Evolutionary conservation across 2,113 vertebrate genomes (phyloP).

Genomic region (Labeo catla): DNA sequence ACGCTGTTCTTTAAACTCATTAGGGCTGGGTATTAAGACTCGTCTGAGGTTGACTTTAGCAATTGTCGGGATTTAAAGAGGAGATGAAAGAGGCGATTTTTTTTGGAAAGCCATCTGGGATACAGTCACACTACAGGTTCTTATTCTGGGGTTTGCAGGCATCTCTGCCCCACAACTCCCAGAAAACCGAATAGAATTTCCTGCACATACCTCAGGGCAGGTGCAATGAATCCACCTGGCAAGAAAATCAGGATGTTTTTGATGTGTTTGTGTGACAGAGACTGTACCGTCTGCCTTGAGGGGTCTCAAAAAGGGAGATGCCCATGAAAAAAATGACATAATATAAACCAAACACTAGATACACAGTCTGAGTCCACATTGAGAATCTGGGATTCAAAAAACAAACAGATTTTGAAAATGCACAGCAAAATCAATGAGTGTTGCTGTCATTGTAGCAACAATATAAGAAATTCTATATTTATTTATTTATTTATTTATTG

Average conservation of each 20-base stretch:
- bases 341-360: neutral
- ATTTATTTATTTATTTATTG: neutral
- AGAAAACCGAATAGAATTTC: neutral
- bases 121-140: neutral
- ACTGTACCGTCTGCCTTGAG: neutral
- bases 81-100: conserved; percentile 9
- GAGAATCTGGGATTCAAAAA: neutral
- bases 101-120: conserved; percentile 3
- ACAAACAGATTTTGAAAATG: neutral
- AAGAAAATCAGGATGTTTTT: neutral
- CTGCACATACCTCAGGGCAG: neutral
- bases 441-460: neutral
- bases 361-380: neutral
- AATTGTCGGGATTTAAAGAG: conserved; percentile 12
- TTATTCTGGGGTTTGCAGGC: neutral
- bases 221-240: conserved; percentile 14
- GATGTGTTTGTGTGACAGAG: neutral
- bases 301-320: neutral
- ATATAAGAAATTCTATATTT: neutral
- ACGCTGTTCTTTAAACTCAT: conserved; percentile 45
- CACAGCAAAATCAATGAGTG: neutral
- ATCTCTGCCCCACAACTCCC: neutral
- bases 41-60: conserved; percentile 39
- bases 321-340: neutral
- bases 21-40: conserved; percentile 36